Evolutionary conservation across 2,797 vertebrate species (phyloP).

Genomic region (Sebastes wilsoni): DNA sequence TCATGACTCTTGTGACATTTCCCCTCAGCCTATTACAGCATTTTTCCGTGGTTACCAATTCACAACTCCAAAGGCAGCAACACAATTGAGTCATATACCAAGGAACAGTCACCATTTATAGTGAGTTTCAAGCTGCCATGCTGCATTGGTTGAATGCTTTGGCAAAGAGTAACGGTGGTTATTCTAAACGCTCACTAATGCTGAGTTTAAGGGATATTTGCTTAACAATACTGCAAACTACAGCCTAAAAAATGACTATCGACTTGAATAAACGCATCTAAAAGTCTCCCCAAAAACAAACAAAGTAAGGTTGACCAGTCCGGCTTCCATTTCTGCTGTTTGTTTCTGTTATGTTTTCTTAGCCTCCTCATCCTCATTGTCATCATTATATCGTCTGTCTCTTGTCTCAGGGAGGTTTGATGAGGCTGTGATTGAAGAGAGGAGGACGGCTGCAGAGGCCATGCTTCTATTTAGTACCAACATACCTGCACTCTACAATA

Average conservation of each 20-base stretch:
- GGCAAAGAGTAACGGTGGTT: neutral
- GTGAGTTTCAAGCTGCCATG: neutral
- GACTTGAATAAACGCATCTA: neutral
- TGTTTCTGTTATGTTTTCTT: neutral
- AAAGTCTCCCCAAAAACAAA: neutral
- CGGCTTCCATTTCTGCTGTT: neutral
- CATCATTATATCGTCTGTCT: neutral
- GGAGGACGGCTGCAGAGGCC: constrained; percentile 85
- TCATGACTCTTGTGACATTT: constrained; percentile 28
- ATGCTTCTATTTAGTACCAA: constrained; percentile 86
- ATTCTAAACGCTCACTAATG: neutral
- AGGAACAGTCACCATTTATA: neutral
- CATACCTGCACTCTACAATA: constrained; percentile 92
- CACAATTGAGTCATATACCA: neutral
- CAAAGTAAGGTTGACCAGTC: neutral
- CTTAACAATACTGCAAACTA: neutral
- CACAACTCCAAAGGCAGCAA: neutral
- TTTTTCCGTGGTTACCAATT: neutral
- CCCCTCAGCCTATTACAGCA: neutral
- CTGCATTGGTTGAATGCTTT: neutral
- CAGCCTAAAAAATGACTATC: neutral
- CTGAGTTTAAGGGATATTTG: neutral
- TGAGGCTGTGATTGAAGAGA: constrained; percentile 89
- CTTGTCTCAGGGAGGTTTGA: constrained; percentile 88
- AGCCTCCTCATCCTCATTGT: no score